These are phyloP conservation scores for Leucoraja erinaceus DNA, from an alignment of 2,113 vertebrate genomes.

Conservation along the genomic window DNA sequence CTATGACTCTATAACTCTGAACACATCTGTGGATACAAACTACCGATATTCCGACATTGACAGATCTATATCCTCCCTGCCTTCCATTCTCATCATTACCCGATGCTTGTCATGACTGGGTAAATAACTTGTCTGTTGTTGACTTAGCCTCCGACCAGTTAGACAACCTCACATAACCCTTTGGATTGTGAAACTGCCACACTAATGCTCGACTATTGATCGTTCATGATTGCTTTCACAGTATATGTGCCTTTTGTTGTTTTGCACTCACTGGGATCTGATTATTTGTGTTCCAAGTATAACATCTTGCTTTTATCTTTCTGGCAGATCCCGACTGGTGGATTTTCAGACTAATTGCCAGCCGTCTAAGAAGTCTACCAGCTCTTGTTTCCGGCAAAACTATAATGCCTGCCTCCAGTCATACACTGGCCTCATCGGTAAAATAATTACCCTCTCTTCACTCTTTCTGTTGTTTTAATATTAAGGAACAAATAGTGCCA, in stretches of 20 bases:
- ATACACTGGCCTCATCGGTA: conserved; percentile 71
- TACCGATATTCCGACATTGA: not conserved
- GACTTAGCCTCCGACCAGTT: not conserved
- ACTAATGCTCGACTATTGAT: not conserved
- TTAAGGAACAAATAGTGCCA: not conserved
- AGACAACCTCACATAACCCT: not conserved
- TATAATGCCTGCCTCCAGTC: conserved; percentile 60
- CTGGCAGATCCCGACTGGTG: conserved; percentile 61
- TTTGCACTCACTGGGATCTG: no score
- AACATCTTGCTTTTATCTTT: not conserved
- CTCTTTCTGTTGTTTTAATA: not conserved
- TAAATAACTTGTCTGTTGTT: not conserved
- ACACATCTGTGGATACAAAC: not conserved
- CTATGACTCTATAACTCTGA: not conserved
- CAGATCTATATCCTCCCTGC: not conserved
- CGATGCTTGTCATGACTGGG: not conserved
- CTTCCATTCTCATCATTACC: not conserved
- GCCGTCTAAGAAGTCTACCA: conserved; percentile 49
- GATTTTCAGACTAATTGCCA: conserved; percentile 69
- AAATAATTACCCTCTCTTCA: conserved; percentile 44
- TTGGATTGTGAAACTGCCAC: not conserved
- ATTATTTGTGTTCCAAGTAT: not conserved
- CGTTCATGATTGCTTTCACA: not conserved
- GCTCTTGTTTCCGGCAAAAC: conserved; percentile 55
- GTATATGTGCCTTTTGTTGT: not conserved